Evolutionary conservation across 2,888 invertebrate genomes (phyloP).

Genomic region (Ophion slaviceki): DNA sequence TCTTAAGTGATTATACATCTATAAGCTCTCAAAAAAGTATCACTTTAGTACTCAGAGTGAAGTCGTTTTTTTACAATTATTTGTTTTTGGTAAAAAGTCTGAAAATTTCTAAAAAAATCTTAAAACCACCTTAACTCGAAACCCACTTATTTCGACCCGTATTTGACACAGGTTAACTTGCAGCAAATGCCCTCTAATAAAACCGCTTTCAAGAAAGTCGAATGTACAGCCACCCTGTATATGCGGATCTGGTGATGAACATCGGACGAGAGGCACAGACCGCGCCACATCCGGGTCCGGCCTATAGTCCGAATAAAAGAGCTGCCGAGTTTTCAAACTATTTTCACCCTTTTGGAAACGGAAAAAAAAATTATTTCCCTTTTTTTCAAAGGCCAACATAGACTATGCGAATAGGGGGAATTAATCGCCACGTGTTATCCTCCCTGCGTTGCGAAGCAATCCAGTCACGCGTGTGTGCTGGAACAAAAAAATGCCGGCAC

Average conservation of each 20-base stretch:
- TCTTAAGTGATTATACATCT: too few species aligned
- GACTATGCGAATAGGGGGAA: conserved; percentile 25
- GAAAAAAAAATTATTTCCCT: conserved; percentile 5
- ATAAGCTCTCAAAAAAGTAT: too few species aligned
- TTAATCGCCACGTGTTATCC: conserved; percentile 31
- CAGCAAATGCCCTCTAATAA: too few species aligned
- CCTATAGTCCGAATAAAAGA: neutral
- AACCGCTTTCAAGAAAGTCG: too few species aligned
- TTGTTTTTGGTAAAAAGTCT: too few species aligned
- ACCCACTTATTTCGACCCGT: too few species aligned
- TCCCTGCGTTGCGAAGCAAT: neutral
- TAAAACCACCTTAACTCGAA: too few species aligned
- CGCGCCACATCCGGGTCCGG: neutral
- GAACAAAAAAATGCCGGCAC: conserved; percentile 15
- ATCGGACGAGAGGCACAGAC: conserved; percentile 29
- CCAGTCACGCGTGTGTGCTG: conserved; percentile 1
- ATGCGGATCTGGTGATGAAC: conserved; percentile 31
- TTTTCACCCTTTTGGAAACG: neutral
- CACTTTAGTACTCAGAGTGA: too few species aligned
- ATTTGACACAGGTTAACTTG: too few species aligned
- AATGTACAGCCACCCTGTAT: neutral
- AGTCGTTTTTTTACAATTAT: too few species aligned
- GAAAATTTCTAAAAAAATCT: too few species aligned
- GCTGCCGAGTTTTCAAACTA: neutral
- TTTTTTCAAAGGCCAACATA: conserved; percentile 24